Evolutionary conservation across 1,140 invertebrate genomes (phyloP).

Genomic region (Lysiphlebus fabarum): DNA sequence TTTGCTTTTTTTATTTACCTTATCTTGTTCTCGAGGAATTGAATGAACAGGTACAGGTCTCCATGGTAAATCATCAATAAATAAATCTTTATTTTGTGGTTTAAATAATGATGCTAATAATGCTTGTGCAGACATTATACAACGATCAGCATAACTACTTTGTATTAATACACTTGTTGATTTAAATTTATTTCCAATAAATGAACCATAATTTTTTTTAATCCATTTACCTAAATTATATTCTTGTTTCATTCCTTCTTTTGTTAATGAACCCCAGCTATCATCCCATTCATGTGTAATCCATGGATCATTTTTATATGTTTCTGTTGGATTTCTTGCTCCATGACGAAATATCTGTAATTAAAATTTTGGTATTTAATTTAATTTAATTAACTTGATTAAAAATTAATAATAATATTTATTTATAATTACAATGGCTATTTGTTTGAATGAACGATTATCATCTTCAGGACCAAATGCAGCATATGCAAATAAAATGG

Average conservation of each 20-base stretch:
- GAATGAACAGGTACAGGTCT: constrained; percentile 85
- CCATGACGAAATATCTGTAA: constrained; percentile 73
- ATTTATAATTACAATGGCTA: constrained; percentile 42
- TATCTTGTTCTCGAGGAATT: constrained; percentile 64
- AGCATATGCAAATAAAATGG: constrained; percentile 35
- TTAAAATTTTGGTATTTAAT: constrained; percentile 16
- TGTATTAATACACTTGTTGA: constrained; percentile 65
- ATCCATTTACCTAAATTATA: constrained; percentile 75
- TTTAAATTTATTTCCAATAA: constrained; percentile 63
- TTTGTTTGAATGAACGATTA: constrained; percentile 30
- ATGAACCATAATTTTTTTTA: constrained; percentile 64
- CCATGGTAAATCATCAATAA: constrained; percentile 74
- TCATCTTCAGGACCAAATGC: constrained; percentile 31
- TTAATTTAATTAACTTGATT: constrained; percentile 6
- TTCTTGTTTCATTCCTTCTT: constrained; percentile 74
- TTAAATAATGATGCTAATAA: constrained; percentile 81
- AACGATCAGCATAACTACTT: constrained; percentile 80
- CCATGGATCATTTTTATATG: constrained; percentile 71
- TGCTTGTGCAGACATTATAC: constrained; percentile 80
- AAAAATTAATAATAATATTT: neutral
- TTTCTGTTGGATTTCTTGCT: constrained; percentile 65
- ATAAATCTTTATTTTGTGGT: constrained; percentile 66
- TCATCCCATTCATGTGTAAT: constrained; percentile 66
- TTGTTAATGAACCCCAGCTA: constrained; percentile 69
- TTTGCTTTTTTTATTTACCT: constrained; percentile 55